These are phyloP conservation scores for Anthopleura sola DNA, from an alignment of 64 coral and sea anemone species.

Conservation along the genomic window DNA sequence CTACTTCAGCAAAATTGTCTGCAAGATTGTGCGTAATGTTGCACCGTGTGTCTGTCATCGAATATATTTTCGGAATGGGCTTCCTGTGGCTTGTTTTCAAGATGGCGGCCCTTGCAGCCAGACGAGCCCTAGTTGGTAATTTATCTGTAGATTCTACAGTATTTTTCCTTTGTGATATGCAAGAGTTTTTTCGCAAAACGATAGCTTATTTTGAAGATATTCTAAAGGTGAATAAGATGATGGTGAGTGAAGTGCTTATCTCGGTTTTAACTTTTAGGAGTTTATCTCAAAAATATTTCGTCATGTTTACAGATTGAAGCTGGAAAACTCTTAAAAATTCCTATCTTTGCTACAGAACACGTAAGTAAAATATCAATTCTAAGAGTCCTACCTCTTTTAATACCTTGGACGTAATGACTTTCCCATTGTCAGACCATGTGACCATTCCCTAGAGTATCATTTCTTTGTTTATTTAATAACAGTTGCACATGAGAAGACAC, in stretches of 20 bases:
- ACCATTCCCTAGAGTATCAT: too few species aligned
- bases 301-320: slow-evolving; percentile 5
- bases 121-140: background rate
- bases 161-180: slow-evolving; percentile 18
- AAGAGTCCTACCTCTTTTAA: too few species aligned
- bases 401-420: too few species aligned
- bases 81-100: background rate
- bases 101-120: background rate
- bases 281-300: too few species aligned
- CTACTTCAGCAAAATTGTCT: too few species aligned
- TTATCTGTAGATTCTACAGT: slow-evolving; percentile 8
- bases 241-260: background rate
- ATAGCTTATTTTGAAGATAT: slow-evolving; percentile 21
- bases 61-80: too few species aligned
- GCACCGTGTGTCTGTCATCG: too few species aligned
- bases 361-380: background rate
- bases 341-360: background rate
- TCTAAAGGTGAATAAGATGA: background rate
- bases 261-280: too few species aligned
- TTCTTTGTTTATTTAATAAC: too few species aligned
- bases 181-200: background rate
- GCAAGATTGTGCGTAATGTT: too few species aligned
- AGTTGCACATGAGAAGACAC: too few species aligned
- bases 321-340: background rate
- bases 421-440: too few species aligned